Evolutionary conservation across 2,113 vertebrate genomes (phyloP).

Genomic region (Piprites chloris): DNA sequence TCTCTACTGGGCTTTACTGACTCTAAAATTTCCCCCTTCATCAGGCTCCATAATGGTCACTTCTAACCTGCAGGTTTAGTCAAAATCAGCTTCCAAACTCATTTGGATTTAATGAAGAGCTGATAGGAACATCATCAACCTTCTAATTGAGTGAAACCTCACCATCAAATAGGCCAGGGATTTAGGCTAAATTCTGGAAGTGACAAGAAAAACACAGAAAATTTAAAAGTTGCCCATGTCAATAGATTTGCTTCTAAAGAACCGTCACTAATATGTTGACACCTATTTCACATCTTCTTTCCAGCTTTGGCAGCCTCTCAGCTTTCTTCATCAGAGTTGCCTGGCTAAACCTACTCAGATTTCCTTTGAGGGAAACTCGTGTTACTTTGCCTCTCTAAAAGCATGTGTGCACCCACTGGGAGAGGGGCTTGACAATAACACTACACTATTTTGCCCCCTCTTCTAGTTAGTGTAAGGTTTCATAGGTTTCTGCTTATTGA

Average conservation of each 20-base stretch:
- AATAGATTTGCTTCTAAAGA: neutral
- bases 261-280: neutral
- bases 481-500: neutral
- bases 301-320: neutral
- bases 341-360: neutral
- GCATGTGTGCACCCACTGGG: rapidly evolving
- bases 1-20: neutral
- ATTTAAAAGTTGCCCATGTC: neutral
- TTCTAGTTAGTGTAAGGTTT: neutral
- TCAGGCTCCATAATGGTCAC: neutral
- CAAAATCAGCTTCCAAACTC: neutral
- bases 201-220: neutral
- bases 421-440: neutral
- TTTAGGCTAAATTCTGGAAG: neutral
- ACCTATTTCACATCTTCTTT: neutral
- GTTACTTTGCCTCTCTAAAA: neutral
- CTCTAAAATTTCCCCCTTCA: neutral
- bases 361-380: neutral
- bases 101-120: neutral
- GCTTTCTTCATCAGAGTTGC: neutral
- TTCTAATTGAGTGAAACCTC: neutral
- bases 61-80: neutral
- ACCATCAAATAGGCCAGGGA: neutral
- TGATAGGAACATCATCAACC: neutral
- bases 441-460: neutral